Base-by-base conservation (phyloP, 2,113 vertebrate genomes). In the Muscicapa adusta region DNA sequence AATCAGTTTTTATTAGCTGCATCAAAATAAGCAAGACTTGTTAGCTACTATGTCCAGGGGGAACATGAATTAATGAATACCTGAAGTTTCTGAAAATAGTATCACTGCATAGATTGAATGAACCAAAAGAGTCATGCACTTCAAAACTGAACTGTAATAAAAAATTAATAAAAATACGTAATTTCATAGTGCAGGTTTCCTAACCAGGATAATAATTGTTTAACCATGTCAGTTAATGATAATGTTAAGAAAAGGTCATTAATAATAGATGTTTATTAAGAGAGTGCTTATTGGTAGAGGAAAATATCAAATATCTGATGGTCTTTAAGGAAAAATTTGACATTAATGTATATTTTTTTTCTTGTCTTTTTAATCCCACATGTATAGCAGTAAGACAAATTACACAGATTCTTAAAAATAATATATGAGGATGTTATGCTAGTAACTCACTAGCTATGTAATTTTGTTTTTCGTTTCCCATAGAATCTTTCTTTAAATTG, bases 1-100 rank as follows among this genome's bases (percentile, higher is more conserved):
- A 90, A 93, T 93, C 45, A 70, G 43, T 84, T 94, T 47, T 89
- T 86, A 85, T 86, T 88, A 91, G 43, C 23, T 50, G 33, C 76
- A 89, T 91, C 51, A 94, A 91, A 78, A 74, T 63, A 77, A 77
- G 13, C 26, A 96, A 40, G 54, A 78, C 28, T 81, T 92, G 14
- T 85, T 77, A 91, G 42, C 78, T 57, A 4, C 25, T 61, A 19
- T 40, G 42, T 90, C 61, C 73, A 48, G 56, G 14, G 36, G 43
- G 62, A 4, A 63, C 72, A 91, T 86, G 63, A 94, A 80, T 86
- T 87, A 92, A 84, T 84, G 25, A 92, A 82, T 58, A 12, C 25
- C 60, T 91, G 50, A 88, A 92, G 65, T 77, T 62, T 56, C 38
- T 79, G 58, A 91, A 89, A 87, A 85, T 12, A 73, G 50, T 56